Percentiles rank a stretch among this genome's conserved stretches.
Conservation (phyloP, 2,113 vertebrate species). For the Halichoerus grypus region DNA sequence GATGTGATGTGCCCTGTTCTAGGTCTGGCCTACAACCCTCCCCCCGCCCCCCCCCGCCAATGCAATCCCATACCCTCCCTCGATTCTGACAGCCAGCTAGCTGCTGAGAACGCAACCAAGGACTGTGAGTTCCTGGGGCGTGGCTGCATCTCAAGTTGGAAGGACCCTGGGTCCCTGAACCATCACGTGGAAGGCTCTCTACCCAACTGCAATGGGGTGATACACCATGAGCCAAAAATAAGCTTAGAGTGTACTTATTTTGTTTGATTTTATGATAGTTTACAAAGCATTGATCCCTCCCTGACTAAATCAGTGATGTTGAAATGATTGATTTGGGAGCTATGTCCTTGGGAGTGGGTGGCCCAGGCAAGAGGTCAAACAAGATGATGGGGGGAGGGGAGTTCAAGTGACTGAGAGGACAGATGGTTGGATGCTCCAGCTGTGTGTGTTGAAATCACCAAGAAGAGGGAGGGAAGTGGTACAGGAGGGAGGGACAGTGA, state of each 20-base stretch:
- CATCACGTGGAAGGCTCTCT: neutral
- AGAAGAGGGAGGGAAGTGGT: neutral
- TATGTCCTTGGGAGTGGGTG: neutral
- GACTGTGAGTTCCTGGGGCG: neutral
- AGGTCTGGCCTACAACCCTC: neutral
- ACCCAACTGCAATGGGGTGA: neutral
- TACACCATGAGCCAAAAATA: neutral
- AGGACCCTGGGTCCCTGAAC: neutral
- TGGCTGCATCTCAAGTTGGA: neutral
- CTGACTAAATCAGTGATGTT: neutral
- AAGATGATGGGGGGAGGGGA: neutral
- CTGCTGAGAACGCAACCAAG: neutral
- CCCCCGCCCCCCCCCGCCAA: neutral
- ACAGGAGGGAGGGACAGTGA: neutral
- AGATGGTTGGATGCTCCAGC: neutral
- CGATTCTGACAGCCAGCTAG: neutral
- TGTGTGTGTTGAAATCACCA: neutral
- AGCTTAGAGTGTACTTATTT: neutral
- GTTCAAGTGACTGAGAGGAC: neutral
- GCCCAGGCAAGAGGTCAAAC: neutral
- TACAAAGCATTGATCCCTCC: neutral
- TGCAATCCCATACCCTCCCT: neutral
- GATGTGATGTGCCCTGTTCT: neutral
- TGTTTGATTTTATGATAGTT: conserved; percentile 3
- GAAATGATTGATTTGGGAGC: neutral